Percentiles rank a stretch among this genome's conserved stretches.
These are phyloP conservation scores for Plectropomus leopardus DNA, from an alignment of 2,113 vertebrate species.

Conservation along the genomic window DNA sequence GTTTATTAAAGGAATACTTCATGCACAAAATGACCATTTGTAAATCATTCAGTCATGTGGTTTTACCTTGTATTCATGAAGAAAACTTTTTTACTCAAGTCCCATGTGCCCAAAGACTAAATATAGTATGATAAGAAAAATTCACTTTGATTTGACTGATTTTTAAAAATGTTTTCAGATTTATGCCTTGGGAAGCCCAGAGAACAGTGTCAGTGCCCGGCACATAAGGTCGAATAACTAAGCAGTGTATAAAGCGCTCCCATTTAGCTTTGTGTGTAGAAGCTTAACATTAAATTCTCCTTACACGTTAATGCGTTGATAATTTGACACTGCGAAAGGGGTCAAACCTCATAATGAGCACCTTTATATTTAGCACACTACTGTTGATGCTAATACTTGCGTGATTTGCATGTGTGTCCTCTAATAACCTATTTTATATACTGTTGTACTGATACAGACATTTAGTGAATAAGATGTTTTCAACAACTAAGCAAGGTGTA, in stretches of 20 bases:
- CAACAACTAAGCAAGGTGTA: background rate
- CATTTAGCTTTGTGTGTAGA: background rate
- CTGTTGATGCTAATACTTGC: background rate
- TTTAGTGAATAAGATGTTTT: background rate
- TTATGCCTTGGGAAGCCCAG: too few relatives aligned
- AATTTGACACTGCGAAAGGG: background rate
- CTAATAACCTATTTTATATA: background rate
- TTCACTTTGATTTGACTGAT: too few relatives aligned
- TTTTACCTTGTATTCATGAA: too few relatives aligned
- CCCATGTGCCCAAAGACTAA: too few relatives aligned
- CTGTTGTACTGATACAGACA: background rate
- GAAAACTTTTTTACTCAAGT: too few relatives aligned
- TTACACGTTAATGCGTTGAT: background rate
- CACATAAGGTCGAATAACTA: background rate
- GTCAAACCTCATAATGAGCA: background rate
- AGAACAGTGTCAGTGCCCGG: too few relatives aligned
- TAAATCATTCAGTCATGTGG: too few relatives aligned
- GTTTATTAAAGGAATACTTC: too few relatives aligned
- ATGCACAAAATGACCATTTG: too few relatives aligned
- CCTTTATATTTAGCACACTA: background rate
- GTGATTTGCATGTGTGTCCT: background rate
- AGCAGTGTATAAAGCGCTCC: background rate
- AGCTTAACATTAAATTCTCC: background rate
- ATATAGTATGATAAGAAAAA: too few relatives aligned
- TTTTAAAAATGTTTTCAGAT: too few relatives aligned